Percentiles rank a stretch among this genome's conserved stretches.
These are phyloP conservation scores for Trachurus trachurus DNA, from an alignment of 2,797 vertebrate species.

Conservation along the genomic window DNA sequence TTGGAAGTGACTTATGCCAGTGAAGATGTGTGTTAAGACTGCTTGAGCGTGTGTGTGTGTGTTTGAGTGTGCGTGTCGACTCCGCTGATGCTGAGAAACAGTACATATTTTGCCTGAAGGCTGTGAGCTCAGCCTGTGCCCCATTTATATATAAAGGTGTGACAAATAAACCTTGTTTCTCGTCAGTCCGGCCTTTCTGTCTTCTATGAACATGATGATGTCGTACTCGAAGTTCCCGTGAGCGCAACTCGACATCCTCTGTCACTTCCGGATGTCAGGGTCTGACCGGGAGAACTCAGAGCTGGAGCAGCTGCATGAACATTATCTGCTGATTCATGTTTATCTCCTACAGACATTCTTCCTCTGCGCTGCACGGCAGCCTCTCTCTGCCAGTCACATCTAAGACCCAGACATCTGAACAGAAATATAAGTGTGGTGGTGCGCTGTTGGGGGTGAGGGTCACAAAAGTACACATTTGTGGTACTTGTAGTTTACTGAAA, in stretches of 20 bases:
- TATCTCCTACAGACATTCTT: constrained; percentile 73
- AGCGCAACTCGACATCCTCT: constrained; percentile 7
- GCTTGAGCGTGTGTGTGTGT: constrained; percentile 31
- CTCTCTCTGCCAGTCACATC: constrained; percentile 30
- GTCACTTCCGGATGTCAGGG: constrained; percentile 30
- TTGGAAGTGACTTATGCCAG: constrained; percentile 49
- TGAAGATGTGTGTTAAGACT: constrained; percentile 52
- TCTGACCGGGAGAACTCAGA: not conserved
- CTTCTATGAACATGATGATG: constrained; percentile 11
- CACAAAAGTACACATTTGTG: too few relatives aligned
- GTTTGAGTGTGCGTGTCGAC: constrained; percentile 36
- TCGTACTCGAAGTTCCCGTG: not conserved
- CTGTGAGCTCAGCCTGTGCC: constrained; percentile 73
- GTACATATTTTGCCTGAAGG: constrained; percentile 71
- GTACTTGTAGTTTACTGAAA: not conserved
- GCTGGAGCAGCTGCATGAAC: constrained; percentile 27
- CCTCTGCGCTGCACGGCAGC: constrained; percentile 24
- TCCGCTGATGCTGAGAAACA: constrained; percentile 54
- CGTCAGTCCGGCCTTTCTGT: constrained; percentile 17
- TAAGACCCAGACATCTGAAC: not conserved
- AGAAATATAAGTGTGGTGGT: not conserved
- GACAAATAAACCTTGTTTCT: constrained; percentile 81
- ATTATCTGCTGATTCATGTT: constrained; percentile 57
- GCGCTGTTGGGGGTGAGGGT: too few relatives aligned
- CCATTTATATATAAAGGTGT: constrained; percentile 70